phyloP scores from a whole-genome alignment of 2,113 vertebrate species.

The Amazona vittata region DNA sequence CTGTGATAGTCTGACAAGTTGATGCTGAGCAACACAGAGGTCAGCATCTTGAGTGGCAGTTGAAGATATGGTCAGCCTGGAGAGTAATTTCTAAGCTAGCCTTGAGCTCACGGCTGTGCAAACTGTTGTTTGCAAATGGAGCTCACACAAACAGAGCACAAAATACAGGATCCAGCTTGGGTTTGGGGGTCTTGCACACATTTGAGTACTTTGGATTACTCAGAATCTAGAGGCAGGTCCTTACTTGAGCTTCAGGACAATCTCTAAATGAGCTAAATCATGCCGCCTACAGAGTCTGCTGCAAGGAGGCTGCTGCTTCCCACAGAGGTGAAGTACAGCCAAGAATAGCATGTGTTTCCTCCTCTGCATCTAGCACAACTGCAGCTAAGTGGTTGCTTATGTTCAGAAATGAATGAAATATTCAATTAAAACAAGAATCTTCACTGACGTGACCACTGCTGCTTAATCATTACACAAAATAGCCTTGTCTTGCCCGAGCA shows the following conservation, averaged over 20 bases:
- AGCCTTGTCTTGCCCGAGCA: neutral
- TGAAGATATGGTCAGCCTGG: neutral
- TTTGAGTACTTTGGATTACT: neutral
- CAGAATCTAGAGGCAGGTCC: neutral
- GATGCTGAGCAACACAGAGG: neutral
- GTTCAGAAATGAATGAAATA: conserved; percentile 61
- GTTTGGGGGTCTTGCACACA: neutral
- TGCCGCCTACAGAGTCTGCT: neutral
- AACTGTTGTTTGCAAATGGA: neutral
- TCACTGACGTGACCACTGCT: neutral
- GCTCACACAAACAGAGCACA: neutral
- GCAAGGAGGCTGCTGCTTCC: conserved; percentile 29
- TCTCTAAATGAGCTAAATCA: neutral
- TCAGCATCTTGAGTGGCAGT: neutral
- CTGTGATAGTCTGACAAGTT: neutral
- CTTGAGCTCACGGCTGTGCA: neutral
- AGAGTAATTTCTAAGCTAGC: neutral
- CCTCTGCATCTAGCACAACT: conserved; percentile 58
- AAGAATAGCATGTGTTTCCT: conserved; percentile 69
- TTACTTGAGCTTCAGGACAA: neutral
- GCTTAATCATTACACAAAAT: conserved; percentile 30
- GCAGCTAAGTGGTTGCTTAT: conserved; percentile 56
- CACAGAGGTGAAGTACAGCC: neutral
- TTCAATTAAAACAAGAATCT: conserved; percentile 41
- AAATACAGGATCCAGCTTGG: neutral